A percentile compares a stretch with the other conserved stretches of the same genome.
Conservation (phyloP, 1,140 invertebrate genomes). For the Campoletis sonorensis region DNA sequence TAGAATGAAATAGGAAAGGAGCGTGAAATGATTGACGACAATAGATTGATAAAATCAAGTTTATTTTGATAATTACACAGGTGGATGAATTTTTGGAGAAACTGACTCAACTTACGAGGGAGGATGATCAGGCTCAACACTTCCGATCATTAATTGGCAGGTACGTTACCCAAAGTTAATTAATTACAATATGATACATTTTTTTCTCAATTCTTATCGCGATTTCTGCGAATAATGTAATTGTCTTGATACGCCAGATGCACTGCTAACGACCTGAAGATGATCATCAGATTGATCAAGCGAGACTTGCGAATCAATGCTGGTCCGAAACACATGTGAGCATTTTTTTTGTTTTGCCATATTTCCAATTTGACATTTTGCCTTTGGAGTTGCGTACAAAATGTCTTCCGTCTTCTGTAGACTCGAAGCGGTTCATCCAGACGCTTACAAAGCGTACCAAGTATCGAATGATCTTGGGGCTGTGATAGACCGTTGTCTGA, state of each 20-base stretch:
- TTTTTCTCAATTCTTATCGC: neutral
- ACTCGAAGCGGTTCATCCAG: constrained; percentile 87
- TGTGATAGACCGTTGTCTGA: constrained; percentile 82
- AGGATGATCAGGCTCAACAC: constrained; percentile 90
- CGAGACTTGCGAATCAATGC: constrained; percentile 94
- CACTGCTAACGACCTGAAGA: constrained; percentile 90
- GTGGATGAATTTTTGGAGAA: constrained; percentile 86
- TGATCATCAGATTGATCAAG: constrained; percentile 91
- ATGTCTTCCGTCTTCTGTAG: constrained; percentile 65
- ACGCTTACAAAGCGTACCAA: constrained; percentile 93
- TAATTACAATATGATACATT: constrained; percentile 7
- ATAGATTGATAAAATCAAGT: neutral
- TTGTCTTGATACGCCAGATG: constrained; percentile 78
- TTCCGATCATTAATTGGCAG: constrained; percentile 84
- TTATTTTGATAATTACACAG: constrained; percentile 59
- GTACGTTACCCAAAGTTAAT: constrained; percentile 63
- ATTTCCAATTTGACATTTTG: constrained; percentile 35
- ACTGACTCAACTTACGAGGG: constrained; percentile 86
- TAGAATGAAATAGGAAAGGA: too few relatives aligned
- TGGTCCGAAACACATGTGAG: constrained; percentile 92
- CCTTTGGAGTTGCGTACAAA: neutral
- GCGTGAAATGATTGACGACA: too few relatives aligned
- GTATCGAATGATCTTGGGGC: constrained; percentile 86
- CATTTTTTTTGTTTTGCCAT: constrained; percentile 48
- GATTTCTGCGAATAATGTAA: constrained; percentile 34